These are phyloP conservation scores for Troglohyphantes excavatus DNA, from an alignment of 2,888 invertebrate species.

Conservation along the genomic window DNA sequence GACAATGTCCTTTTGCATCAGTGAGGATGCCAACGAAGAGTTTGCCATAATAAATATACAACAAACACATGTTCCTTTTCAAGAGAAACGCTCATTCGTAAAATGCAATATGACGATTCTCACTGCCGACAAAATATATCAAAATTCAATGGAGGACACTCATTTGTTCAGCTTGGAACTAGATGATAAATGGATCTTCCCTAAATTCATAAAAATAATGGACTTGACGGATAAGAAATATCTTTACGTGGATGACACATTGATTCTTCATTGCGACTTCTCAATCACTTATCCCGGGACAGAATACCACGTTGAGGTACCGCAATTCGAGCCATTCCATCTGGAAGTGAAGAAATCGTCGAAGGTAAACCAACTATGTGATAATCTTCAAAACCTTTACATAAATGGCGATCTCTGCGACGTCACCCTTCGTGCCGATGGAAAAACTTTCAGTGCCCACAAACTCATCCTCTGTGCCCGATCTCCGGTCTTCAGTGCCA, in stretches of 20 bases:
- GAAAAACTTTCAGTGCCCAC: background rate
- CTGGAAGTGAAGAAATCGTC: background rate
- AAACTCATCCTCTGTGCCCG: conserved; percentile 2
- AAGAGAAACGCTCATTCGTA: background rate
- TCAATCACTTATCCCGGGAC: background rate
- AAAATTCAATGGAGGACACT: background rate
- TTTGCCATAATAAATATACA: background rate
- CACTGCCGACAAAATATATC: background rate
- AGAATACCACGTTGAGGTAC: background rate
- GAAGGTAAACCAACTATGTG: background rate
- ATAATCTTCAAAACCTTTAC: background rate
- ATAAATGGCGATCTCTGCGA: background rate
- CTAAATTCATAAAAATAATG: background rate
- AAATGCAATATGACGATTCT: background rate
- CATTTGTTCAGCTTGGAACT: background rate
- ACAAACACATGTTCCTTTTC: background rate
- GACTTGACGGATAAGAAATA: background rate
- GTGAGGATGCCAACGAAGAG: background rate
- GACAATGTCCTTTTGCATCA: background rate
- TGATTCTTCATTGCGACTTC: background rate
- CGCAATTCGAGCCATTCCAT: background rate
- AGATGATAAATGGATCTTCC: conserved; percentile 2
- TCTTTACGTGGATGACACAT: background rate
- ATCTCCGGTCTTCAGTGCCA: background rate
- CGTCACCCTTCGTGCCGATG: background rate